phyloP scores from a whole-genome alignment of 2,888 invertebrate genomes.

The Drosophila mulleri region DNA sequence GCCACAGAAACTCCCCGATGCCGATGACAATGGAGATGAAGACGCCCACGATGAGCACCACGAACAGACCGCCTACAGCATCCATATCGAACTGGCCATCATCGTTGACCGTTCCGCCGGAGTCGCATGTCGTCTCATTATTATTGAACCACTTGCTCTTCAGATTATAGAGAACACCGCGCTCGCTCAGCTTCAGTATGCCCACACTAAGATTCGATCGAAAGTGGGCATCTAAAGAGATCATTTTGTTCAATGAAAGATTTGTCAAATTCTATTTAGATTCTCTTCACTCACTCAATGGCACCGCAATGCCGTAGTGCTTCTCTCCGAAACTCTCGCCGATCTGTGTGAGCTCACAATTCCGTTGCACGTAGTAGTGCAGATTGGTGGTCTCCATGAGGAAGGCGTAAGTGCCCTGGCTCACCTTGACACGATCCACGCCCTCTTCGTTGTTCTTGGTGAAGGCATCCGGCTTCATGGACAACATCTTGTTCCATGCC shows the following conservation, averaged over 20 bases:
- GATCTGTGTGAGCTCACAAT: constrained; percentile 92
- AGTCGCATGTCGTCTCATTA: constrained; percentile 85
- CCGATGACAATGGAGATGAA: constrained; percentile 90
- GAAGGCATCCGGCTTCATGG: constrained; percentile 92
- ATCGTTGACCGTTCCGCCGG: background rate
- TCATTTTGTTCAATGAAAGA: background rate
- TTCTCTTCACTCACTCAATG: constrained; percentile 89
- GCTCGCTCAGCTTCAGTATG: constrained; percentile 96
- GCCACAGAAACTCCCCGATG: constrained; percentile 93
- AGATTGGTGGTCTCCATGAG: constrained; percentile 98
- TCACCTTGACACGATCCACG: constrained; percentile 91
- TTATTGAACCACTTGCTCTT: constrained; percentile 96
- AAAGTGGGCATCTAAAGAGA: constrained; percentile 89
- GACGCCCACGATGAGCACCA: constrained; percentile 92
- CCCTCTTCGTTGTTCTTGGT: constrained; percentile 92
- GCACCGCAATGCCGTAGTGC: constrained; percentile 97
- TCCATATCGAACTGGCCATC: constrained; percentile 71
- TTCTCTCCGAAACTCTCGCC: constrained; percentile 94
- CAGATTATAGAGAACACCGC: constrained; percentile 91
- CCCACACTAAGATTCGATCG: constrained; percentile 93
- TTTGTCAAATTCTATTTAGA: too few relatives aligned
- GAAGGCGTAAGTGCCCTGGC: constrained; percentile 93
- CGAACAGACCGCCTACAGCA: constrained; percentile 94
- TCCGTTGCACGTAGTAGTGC: constrained; percentile 93
- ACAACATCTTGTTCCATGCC: constrained; percentile 96